Conservation (phyloP, 1,140 invertebrate species). For the Dermatophagoides farinae region DNA sequence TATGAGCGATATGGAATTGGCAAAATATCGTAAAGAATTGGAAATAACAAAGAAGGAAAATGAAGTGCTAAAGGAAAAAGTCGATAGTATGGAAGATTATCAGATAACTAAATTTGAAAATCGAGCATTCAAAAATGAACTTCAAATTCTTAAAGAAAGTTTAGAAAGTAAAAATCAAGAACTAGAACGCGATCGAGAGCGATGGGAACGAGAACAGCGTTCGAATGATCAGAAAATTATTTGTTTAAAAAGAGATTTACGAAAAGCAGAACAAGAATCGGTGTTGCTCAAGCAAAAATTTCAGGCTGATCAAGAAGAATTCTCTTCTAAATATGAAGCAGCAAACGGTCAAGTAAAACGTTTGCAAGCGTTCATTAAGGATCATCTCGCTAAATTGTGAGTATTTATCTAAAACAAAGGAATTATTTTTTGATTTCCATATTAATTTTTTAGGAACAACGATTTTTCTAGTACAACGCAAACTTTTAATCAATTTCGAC, state of each 20-base stretch:
- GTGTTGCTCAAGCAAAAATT: background rate
- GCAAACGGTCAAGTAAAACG: slow-evolving; percentile 6
- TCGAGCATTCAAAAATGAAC: background rate
- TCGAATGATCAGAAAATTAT: slow-evolving; percentile 3
- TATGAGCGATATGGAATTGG: slow-evolving; percentile 5
- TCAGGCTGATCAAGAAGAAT: slow-evolving; percentile 1
- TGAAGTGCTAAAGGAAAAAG: slow-evolving; percentile 8
- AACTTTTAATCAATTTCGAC: background rate
- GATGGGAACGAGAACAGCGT: background rate
- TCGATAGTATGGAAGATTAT: slow-evolving; percentile 12
- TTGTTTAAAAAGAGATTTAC: background rate
- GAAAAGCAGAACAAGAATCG: slow-evolving; percentile 7
- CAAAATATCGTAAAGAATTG: background rate
- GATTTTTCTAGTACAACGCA: background rate
- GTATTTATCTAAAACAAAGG: background rate
- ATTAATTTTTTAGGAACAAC: background rate
- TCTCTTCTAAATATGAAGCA: background rate
- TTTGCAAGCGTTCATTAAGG: background rate
- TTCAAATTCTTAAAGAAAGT: background rate
- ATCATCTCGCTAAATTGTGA: background rate
- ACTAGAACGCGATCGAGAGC: slow-evolving; percentile 1
- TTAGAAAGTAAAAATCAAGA: background rate
- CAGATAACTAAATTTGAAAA: slow-evolving; percentile 9
- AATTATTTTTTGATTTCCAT: background rate
- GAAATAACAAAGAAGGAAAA: slow-evolving; percentile 10